Evolutionary conservation across 2,113 vertebrate species (phyloP).

Genomic region (Rhegmatorhina hoffmannsi): DNA sequence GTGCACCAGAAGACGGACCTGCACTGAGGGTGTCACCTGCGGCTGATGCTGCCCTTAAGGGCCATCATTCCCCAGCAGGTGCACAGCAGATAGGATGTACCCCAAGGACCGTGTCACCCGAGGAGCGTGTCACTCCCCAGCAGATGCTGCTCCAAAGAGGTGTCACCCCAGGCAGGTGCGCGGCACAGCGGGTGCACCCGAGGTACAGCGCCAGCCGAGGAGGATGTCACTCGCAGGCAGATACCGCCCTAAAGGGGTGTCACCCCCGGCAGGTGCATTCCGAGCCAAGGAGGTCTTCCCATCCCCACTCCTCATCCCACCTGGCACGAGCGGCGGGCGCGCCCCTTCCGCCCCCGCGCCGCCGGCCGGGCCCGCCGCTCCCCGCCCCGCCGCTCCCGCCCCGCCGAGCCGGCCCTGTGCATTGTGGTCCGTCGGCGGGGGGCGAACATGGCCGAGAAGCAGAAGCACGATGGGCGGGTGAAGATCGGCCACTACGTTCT

Average conservation of each 20-base stretch:
- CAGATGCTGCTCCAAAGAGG: neutral
- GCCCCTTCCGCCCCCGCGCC: neutral
- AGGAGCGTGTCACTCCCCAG: neutral
- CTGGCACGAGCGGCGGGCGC: neutral
- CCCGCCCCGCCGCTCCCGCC: neutral
- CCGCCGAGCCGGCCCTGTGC: conserved; percentile 29
- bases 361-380: neutral
- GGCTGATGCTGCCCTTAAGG: neutral
- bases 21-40: neutral
- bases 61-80: no score
- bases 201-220: neutral
- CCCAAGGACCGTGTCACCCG: rapidly evolving
- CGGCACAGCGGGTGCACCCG: neutral
- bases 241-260: neutral
- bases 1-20: neutral
- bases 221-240: neutral
- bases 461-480: conserved; percentile 94
- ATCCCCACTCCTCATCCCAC: neutral
- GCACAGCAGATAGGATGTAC: neutral
- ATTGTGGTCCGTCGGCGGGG: conserved; percentile 57
- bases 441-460: conserved; percentile 94
- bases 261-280: neutral
- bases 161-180: neutral
- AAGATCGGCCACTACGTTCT: conserved; percentile 96
- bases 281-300: no score